These are phyloP conservation scores for Caenorhabditis imperialis DNA, from an alignment of 2,888 invertebrate genomes.

Conservation along the genomic window DNA sequence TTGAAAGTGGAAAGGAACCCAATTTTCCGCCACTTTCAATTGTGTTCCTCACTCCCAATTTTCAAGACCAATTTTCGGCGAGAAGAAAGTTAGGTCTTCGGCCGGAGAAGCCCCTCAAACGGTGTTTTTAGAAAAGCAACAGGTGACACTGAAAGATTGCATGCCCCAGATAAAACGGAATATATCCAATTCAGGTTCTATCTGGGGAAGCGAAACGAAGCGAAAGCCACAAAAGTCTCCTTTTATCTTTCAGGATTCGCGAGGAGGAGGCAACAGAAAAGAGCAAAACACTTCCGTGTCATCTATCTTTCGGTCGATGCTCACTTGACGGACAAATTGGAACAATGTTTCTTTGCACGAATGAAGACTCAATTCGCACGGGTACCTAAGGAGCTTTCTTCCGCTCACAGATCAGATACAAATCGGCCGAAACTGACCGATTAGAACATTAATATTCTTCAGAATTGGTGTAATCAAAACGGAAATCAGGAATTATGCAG, in stretches of 20 bases:
- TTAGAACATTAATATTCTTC: too few relatives aligned
- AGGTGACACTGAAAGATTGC: background rate
- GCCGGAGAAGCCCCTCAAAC: background rate
- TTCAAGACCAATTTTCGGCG: slow-evolving; percentile 4
- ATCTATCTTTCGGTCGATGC: slow-evolving; percentile 14
- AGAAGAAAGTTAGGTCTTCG: background rate
- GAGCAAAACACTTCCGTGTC: slow-evolving; percentile 38
- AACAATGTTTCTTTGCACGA: slow-evolving; percentile 12
- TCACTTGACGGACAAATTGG: slow-evolving; percentile 32
- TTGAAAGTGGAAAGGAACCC: slow-evolving; percentile 35
- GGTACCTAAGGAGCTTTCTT: too few relatives aligned
- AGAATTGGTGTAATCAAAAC: too few relatives aligned
- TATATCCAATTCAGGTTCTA: slow-evolving; percentile 1
- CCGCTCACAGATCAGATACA: too few relatives aligned
- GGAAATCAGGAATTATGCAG: too few relatives aligned
- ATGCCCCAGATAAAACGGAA: background rate
- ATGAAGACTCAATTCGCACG: too few relatives aligned
- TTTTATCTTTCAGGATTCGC: slow-evolving; percentile 1
- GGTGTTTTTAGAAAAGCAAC: background rate
- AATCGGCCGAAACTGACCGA: too few relatives aligned
- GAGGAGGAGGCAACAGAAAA: background rate
- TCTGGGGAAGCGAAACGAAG: too few relatives aligned
- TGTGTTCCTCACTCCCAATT: slow-evolving; percentile 28
- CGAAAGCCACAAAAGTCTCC: too few relatives aligned
- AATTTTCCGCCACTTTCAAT: slow-evolving; percentile 31